These are phyloP conservation scores for Oxygymnocypris stewartii DNA, from an alignment of 2,113 vertebrate genomes.

Conservation along the genomic window DNA sequence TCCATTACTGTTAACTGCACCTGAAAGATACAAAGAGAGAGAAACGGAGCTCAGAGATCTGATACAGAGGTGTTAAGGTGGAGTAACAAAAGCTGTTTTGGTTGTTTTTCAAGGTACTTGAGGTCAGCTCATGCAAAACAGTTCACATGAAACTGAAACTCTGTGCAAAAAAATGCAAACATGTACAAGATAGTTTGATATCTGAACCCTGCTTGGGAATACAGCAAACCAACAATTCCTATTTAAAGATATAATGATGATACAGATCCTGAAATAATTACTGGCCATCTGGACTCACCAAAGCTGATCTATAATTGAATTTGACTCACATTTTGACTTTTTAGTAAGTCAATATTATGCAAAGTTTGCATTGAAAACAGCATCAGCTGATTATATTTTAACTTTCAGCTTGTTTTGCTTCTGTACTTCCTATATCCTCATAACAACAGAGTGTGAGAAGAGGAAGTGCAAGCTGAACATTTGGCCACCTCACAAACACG, in stretches of 20 bases:
- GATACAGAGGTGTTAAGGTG: background rate
- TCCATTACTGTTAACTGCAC: conserved; percentile 93
- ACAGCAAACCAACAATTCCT: background rate
- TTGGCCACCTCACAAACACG: background rate
- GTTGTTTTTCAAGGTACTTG: background rate
- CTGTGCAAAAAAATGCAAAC: conserved; percentile 1
- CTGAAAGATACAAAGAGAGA: conserved; percentile 65
- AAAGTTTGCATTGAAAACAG: background rate
- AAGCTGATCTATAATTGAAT: background rate
- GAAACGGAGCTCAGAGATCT: background rate
- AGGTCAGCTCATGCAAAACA: conserved; percentile 21
- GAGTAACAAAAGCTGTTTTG: background rate
- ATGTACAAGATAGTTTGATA: background rate
- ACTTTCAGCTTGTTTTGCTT: conserved; percentile 12
- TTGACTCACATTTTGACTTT: background rate
- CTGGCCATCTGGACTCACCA: background rate
- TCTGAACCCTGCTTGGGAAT: background rate
- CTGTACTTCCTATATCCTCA: conserved; percentile 2
- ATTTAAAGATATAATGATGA: background rate
- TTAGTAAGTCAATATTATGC: background rate
- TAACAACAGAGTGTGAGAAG: background rate
- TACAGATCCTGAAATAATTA: background rate
- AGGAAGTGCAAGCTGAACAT: conserved; percentile 6
- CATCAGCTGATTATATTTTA: background rate
- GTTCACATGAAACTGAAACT: conserved; percentile 23